phyloP scores from a whole-genome alignment of 2,113 vertebrate species.

The Myrmecobius fasciatus region DNA sequence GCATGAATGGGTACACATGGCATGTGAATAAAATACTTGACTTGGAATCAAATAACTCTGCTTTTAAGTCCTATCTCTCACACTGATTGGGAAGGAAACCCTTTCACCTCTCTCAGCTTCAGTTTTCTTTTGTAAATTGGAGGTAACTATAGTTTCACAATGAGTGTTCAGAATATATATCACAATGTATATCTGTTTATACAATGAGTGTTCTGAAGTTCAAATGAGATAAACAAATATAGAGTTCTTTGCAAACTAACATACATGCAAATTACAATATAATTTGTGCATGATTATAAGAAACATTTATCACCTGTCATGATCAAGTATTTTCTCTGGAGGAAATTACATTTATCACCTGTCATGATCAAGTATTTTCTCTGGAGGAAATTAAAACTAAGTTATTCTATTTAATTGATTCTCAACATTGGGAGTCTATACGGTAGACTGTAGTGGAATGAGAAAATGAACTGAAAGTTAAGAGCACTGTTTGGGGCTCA shows the following conservation, averaged over 20 bases:
- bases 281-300: not conserved
- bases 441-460: not conserved
- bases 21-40: not conserved
- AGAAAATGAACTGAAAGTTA: not conserved
- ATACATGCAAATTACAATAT: not conserved
- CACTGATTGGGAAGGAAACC: not conserved
- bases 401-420: not conserved
- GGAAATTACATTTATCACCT: not conserved
- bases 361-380: not conserved
- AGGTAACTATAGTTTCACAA: not conserved
- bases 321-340: not conserved
- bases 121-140: not conserved
- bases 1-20: not conserved
- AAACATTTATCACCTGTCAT: not conserved
- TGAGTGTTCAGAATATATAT: not conserved
- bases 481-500: not conserved
- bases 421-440: not conserved
- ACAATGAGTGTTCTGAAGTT: not conserved
- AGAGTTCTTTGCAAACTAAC: not conserved
- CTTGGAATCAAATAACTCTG: no score
- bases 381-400: not conserved
- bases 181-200: no score
- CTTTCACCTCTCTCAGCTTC: not conserved
- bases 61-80: not conserved
- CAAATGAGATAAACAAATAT: not conserved